Conservation (phyloP, 92 coral and sea anemone species). For the Bergia puertoricense region DNA sequence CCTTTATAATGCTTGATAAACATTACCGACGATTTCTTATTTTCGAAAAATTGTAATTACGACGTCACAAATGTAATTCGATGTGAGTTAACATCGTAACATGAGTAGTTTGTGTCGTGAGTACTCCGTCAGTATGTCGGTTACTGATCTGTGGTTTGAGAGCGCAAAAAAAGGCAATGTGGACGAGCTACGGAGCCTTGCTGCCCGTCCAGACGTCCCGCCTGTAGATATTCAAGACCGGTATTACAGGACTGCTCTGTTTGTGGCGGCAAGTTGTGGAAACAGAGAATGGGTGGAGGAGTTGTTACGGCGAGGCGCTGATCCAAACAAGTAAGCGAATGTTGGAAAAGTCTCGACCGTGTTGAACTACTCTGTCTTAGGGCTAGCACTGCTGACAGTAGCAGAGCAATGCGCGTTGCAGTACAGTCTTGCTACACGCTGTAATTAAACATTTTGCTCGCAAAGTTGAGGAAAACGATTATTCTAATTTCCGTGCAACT, state of each 20-base stretch:
- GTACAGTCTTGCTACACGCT: too few relatives aligned
- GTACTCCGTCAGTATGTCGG: background rate
- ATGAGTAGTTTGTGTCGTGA: too few relatives aligned
- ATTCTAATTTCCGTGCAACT: too few relatives aligned
- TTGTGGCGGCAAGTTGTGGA: conserved; percentile 73
- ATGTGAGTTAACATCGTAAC: background rate
- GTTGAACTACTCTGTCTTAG: background rate
- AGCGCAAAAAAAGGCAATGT: conserved; percentile 62
- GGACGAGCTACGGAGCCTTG: conserved; percentile 33
- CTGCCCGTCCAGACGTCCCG: conserved; percentile 30
- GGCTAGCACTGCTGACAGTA: too few relatives aligned
- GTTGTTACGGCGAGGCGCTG: conserved; percentile 72
- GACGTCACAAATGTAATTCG: conserved; percentile 12
- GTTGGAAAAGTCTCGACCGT: background rate
- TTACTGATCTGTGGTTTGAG: conserved; percentile 56
- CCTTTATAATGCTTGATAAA: background rate
- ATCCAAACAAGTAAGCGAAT: conserved; percentile 37
- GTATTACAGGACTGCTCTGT: conserved; percentile 69
- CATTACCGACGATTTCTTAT: background rate
- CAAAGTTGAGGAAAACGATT: too few relatives aligned
- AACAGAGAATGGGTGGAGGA: conserved; percentile 62
- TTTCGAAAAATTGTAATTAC: background rate
- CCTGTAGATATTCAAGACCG: conserved; percentile 65
- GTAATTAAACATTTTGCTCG: too few relatives aligned
- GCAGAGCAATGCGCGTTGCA: too few relatives aligned